Conservation (phyloP, 2,888 invertebrate genomes). For the Agrochola lychnidis region DNA sequence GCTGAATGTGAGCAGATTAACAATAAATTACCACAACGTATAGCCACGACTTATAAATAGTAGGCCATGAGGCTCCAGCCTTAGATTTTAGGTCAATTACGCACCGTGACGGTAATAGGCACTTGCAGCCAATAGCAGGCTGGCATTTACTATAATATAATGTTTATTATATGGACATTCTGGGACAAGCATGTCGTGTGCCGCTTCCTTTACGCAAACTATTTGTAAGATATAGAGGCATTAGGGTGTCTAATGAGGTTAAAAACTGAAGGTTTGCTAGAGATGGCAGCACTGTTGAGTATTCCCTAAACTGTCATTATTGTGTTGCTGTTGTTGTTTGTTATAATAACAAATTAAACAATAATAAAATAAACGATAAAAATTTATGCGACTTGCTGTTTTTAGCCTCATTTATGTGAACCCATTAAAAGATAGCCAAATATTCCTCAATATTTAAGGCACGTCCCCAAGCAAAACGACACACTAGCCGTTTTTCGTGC, state of each 20-base stretch:
- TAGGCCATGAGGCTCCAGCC: constrained; percentile 67
- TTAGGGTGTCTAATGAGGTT: not conserved
- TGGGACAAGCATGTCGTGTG: constrained; percentile 29
- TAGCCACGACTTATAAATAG: constrained; percentile 68
- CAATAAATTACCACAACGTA: constrained; percentile 74
- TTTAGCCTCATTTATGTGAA: not conserved
- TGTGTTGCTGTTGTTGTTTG: no score
- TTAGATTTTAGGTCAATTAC: constrained; percentile 73
- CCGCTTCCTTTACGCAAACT: constrained; percentile 31
- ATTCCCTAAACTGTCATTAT: no score
- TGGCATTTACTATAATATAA: constrained; percentile 55
- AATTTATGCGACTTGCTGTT: not conserved
- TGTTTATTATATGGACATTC: constrained; percentile 45
- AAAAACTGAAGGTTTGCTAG: not conserved
- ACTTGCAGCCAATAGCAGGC: constrained; percentile 45
- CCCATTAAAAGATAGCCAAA: not conserved
- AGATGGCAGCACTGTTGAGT: constrained; percentile 15
- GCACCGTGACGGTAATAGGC: constrained; percentile 61
- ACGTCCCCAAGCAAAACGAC: no score
- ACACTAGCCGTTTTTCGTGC: no score
- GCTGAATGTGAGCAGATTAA: constrained; percentile 60
- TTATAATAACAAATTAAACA: not conserved
- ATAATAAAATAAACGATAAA: not conserved
- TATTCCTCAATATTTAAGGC: not conserved
- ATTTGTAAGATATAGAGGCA: constrained; percentile 3